Percentiles rank a stretch among this genome's conserved stretches.
Evolutionary conservation across 2,113 vertebrate genomes (phyloP).

Genomic region (Rattus norvegicus): DNA sequence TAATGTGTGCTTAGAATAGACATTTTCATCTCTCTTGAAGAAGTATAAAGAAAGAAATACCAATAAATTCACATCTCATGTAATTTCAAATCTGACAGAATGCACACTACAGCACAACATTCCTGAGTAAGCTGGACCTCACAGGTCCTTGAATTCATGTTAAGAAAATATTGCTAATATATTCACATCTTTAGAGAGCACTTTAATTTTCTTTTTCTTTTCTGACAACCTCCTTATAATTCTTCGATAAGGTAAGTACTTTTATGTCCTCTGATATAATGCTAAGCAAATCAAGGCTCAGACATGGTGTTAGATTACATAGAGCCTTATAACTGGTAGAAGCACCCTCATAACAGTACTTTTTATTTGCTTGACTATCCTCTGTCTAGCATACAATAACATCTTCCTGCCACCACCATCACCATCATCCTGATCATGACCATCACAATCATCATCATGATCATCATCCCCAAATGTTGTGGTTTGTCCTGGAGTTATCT

Average conservation of each 20-base stretch:
- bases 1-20: constrained; percentile 74
- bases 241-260: not conserved
- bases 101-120: not conserved
- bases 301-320: not conserved
- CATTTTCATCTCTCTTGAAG: constrained; percentile 66
- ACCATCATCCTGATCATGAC: no score
- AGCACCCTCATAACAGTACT: not conserved
- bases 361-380: not conserved
- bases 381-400: not conserved
- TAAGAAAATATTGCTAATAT: constrained; percentile 48
- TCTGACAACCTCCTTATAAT: not conserved
- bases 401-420: no score
- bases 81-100: constrained; percentile 35
- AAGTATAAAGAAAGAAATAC: constrained; percentile 59
- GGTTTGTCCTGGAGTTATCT: no score
- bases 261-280: not conserved
- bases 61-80: constrained; percentile 40
- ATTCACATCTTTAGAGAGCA: not conserved
- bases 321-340: not conserved
- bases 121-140: not conserved
- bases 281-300: not conserved
- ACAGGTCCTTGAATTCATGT: not conserved
- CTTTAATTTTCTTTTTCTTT: constrained; percentile 41
- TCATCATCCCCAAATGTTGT: not conserved
- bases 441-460: not conserved